Percentiles rank a stretch among this genome's conserved stretches.
Evolutionary conservation across 2,113 vertebrate genomes (phyloP).

Genomic region (Rhynchopsitta pachyrhyncha): DNA sequence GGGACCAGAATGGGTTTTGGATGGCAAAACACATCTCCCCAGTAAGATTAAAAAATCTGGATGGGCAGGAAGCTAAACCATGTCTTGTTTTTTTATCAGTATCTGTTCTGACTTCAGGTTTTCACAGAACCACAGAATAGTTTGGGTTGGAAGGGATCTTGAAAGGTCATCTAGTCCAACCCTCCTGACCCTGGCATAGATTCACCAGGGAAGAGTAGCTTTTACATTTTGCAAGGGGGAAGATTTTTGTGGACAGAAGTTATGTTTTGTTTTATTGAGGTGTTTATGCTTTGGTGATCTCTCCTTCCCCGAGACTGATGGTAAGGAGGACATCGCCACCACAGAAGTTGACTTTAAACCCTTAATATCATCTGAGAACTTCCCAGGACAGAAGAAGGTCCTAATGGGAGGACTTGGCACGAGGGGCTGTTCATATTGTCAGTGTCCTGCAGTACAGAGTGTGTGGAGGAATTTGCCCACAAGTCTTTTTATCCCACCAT

Average conservation of each 20-base stretch:
- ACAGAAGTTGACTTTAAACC: background rate
- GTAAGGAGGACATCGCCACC: background rate
- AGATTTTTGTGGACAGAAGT: background rate
- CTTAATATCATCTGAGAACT: background rate
- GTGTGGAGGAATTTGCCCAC: background rate
- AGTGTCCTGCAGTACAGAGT: background rate
- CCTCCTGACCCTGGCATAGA: background rate
- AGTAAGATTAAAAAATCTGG: background rate
- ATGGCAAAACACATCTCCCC: background rate
- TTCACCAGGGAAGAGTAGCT: background rate
- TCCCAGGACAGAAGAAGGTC: background rate
- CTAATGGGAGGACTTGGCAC: background rate
- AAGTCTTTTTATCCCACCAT: background rate
- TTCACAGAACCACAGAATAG: background rate
- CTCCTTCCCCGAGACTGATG: background rate
- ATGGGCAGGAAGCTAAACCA: background rate
- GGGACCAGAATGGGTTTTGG: background rate
- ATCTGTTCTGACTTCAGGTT: background rate
- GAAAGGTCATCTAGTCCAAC: background rate
- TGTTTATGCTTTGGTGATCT: background rate
- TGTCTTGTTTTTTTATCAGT: fast-evolving
- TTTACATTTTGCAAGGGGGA: background rate
- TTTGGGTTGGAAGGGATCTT: background rate
- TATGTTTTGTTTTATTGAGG: background rate
- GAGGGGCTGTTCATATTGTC: fast-evolving